Conservation (phyloP, 2,797 vertebrate species). For the Benthosema pterotum region DNA sequence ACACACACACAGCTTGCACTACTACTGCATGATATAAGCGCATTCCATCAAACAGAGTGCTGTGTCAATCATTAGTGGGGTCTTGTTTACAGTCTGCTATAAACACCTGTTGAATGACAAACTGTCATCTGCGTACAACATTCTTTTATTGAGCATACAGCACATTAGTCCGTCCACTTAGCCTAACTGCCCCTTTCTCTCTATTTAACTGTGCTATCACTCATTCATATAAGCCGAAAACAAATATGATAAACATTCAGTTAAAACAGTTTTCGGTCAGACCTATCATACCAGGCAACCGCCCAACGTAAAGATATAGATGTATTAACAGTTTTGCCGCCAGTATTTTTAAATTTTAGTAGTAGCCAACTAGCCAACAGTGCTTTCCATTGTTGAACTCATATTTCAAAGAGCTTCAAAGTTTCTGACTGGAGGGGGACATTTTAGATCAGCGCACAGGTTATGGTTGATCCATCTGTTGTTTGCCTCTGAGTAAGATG, state of each 20-base stretch:
- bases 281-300: background rate
- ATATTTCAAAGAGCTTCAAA: too few relatives aligned
- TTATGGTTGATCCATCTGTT: too few relatives aligned
- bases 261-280: too few relatives aligned
- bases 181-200: conserved; percentile 28
- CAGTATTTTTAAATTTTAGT: too few relatives aligned
- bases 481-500: too few relatives aligned
- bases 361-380: too few relatives aligned
- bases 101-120: conserved; percentile 68
- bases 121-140: conserved; percentile 42
- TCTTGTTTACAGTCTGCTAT: conserved; percentile 60
- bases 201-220: conserved; percentile 40
- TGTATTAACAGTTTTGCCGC: too few relatives aligned
- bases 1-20: conserved; percentile 10
- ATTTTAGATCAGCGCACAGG: too few relatives aligned
- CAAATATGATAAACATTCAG: too few relatives aligned
- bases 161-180: conserved; percentile 27
- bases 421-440: too few relatives aligned
- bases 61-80: conserved; percentile 55
- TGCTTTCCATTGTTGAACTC: too few relatives aligned
- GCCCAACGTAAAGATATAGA: too few relatives aligned
- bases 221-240: conserved; percentile 19
- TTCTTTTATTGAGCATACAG: conserved; percentile 36
- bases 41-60: conserved; percentile 41
- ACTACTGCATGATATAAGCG: conserved; percentile 55